Evolutionary conservation across 2,797 vertebrate genomes (phyloP).

Genomic region (Rhynchonycteris naso): DNA sequence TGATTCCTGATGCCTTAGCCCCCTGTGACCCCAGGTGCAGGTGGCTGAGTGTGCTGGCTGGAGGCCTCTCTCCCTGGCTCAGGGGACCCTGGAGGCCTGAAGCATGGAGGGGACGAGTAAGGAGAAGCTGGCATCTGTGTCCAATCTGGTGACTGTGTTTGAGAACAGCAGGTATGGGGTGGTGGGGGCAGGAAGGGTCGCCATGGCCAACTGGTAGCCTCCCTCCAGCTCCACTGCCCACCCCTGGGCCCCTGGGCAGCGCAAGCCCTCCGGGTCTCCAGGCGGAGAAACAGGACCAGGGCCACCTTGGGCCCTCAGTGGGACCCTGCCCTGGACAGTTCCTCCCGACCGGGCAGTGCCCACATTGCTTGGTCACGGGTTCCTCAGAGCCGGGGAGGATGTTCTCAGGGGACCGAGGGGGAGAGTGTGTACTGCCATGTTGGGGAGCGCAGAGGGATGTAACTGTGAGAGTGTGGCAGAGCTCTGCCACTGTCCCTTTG

Average conservation of each 20-base stretch:
- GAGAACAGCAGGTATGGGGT: constrained; percentile 80
- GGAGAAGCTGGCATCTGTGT: neutral
- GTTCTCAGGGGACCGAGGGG: neutral
- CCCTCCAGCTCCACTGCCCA: neutral
- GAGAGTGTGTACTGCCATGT: rapidly evolving
- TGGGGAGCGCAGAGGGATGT: neutral
- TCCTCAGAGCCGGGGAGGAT: neutral
- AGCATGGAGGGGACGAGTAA: constrained; percentile 67
- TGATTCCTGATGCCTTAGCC: neutral
- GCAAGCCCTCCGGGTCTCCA: neutral
- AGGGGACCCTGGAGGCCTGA: neutral
- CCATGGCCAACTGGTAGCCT: neutral
- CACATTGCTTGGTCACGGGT: neutral
- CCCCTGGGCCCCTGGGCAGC: too few species aligned
- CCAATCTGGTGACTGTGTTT: constrained; percentile 75
- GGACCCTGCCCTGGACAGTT: neutral
- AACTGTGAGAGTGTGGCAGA: neutral
- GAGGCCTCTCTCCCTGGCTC: neutral
- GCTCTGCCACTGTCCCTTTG: neutral
- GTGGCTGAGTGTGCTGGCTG: neutral
- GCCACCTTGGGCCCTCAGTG: neutral
- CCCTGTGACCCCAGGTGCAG: neutral
- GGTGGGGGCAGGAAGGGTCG: neutral
- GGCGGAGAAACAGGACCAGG: neutral
- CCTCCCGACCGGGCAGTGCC: neutral